Evolutionary conservation across 2,113 vertebrate species (phyloP), one percentile per base, ranked within the genome.

Genomic region (Ariopsis seemanni): DNA sequence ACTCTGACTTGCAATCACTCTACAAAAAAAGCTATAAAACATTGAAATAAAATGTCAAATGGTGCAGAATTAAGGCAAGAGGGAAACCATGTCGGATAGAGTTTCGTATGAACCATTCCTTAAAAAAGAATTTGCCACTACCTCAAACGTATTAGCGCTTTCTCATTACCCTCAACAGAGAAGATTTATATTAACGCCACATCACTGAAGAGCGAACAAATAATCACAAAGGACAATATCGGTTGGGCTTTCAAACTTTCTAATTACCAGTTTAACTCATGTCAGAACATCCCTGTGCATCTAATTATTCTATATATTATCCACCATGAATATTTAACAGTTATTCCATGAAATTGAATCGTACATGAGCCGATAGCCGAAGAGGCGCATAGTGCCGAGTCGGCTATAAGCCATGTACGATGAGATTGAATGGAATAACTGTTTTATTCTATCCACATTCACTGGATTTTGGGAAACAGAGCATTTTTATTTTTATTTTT

Each of bases 31-130:
- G 20, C 42, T 63, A 83, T n/a, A 67, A 83, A 83, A 83, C 22
- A 0, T 83, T 83, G 7, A 83, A 83, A 83, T 53, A 67, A 67
- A 67, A 83, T 20, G 11, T 52, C 25, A n/a, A 83, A 50, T 30
- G 81, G 81, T 50, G 82, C 82, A 83, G 67, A 67, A 83, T 83
- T 83, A 83, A 83, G 82, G 82, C 82, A 83, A 83, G 63, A 83
- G 48, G 62, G 48, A 83, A 83, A 67, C 48, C 48, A 83, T 50
- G 22, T 65, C 60, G 27, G 20, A 63, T 65, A 83, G 25, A 65
- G 67, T 83, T 83, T 53, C 67, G 62, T 67, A 83, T 30, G 22
- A 62, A 80, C 27, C 79, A 25, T 62, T 25, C 30, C 57, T 57
- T 80, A 55, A 57, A 57, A 22, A 75, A 53, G 53, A 50, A 72